Evolutionary conservation across 2,113 vertebrate genomes (phyloP).

Genomic region (Clupea harengus): DNA sequence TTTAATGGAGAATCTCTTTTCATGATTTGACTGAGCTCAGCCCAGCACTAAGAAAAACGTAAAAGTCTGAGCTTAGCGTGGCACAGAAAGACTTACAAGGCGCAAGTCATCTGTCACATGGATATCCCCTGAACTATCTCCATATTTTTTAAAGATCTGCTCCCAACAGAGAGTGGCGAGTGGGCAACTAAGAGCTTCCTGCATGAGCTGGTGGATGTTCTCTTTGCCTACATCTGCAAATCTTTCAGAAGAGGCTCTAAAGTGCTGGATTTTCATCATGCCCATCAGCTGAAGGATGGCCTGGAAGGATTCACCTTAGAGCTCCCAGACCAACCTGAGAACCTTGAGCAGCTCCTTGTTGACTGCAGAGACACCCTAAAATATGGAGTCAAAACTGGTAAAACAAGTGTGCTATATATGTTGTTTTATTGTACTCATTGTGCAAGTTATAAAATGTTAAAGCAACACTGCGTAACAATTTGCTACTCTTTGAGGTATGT

Average conservation of each 20-base stretch:
- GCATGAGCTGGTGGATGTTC: constrained; percentile 63
- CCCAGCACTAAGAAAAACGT: no score
- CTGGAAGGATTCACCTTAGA: constrained; percentile 69
- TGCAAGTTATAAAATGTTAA: background rate
- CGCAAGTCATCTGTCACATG: no score
- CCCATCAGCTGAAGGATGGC: constrained; percentile 68
- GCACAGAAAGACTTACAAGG: no score
- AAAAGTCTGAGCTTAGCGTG: no score
- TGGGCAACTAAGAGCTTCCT: constrained; percentile 60
- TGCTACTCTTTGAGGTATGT: no score
- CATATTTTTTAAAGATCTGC: constrained; percentile 56
- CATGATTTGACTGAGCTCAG: no score
- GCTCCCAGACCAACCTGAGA: constrained; percentile 62
- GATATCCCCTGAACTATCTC: background rate
- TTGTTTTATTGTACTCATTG: background rate
- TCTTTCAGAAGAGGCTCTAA: constrained; percentile 61
- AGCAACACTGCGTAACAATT: no score
- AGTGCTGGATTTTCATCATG: constrained; percentile 72
- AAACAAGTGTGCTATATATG: background rate
- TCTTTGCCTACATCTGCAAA: constrained; percentile 66
- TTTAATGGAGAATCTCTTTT: no score
- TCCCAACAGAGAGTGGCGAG: constrained; percentile 57
- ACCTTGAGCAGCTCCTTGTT: constrained; percentile 63
- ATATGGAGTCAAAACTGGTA: constrained; percentile 71
- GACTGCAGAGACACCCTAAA: constrained; percentile 71